Percentiles rank a stretch among this genome's conserved stretches.
Evolutionary conservation across 92 coral and sea anemone genomes (phyloP).

Genomic region (Pocillopora grandis): DNA sequence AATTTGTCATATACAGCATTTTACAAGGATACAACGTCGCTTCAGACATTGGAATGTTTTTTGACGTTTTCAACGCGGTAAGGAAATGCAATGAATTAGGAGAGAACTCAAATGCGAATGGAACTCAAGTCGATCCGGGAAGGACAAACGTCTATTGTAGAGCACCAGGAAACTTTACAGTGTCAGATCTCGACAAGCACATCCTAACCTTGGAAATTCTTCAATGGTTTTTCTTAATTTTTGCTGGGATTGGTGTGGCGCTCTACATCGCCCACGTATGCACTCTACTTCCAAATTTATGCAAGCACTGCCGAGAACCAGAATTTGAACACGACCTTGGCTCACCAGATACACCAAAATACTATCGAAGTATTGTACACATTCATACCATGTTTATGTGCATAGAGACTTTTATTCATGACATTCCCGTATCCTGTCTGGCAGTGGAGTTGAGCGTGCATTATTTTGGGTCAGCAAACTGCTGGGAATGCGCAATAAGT

Average conservation of each 20-base stretch:
- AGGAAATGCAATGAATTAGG: conserved; percentile 52
- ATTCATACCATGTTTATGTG: conserved; percentile 81
- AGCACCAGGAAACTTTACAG: conserved; percentile 41
- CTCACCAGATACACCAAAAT: conserved; percentile 56
- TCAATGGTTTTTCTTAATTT: conserved; percentile 67
- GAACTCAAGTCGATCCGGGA: conserved; percentile 39
- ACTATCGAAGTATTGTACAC: conserved; percentile 67
- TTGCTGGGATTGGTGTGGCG: conserved; percentile 61
- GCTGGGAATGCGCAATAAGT: conserved; percentile 80
- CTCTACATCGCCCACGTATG: conserved; percentile 74
- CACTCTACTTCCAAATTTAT: conserved; percentile 72
- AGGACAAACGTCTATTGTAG: conserved; percentile 42
- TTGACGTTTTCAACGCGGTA: conserved; percentile 68
- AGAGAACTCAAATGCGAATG: conserved; percentile 28
- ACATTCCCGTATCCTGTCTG: conserved; percentile 76
- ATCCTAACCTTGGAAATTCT: conserved; percentile 56
- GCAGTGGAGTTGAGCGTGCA: conserved; percentile 70
- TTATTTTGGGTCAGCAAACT: conserved; percentile 75
- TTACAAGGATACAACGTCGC: conserved; percentile 85
- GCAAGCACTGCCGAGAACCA: conserved; percentile 68
- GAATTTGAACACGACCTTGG: conserved; percentile 68
- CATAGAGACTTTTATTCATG: conserved; percentile 78
- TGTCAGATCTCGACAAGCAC: conserved; percentile 52
- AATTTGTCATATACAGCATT: conserved; percentile 70
- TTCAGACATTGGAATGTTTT: conserved; percentile 65